A percentile compares a stretch with the other conserved stretches of the same genome.
Conservation (phyloP, 1,140 invertebrate species). For the Saxidomus purpurata region DNA sequence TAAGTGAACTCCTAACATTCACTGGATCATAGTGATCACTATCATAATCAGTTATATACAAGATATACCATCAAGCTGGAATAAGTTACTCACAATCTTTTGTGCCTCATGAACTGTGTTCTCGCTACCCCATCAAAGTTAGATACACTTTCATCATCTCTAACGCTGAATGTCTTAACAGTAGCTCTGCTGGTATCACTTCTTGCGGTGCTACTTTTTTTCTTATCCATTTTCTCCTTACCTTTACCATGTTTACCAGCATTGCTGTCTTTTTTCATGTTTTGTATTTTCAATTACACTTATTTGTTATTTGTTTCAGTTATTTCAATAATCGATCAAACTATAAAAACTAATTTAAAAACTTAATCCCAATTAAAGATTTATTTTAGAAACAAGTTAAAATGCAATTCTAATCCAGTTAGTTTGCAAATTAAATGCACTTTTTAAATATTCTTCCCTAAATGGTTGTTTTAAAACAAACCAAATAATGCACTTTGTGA, state of each 20-base stretch:
- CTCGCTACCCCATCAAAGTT: conserved; percentile 52
- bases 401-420: too few species aligned
- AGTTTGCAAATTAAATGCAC: too few species aligned
- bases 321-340: too few species aligned
- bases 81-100: conserved; percentile 24
- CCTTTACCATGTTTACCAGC: background rate
- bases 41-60: too few species aligned
- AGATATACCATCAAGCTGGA: too few species aligned
- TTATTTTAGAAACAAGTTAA: too few species aligned
- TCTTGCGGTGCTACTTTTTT: background rate
- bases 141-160: conserved; percentile 22
- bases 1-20: too few species aligned
- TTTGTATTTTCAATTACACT: background rate
- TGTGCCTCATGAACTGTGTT: conserved; percentile 32
- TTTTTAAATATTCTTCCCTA: too few species aligned
- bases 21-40: too few species aligned
- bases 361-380: too few species aligned
- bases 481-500: background rate
- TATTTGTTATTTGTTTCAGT: too few species aligned
- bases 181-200: background rate
- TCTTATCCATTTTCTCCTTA: background rate
- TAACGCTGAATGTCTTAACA: background rate
- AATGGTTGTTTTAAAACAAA: background rate
- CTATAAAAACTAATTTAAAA: too few species aligned
- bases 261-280: background rate